These are phyloP conservation scores for Oscheius sp. DNA, from an alignment of 2,888 invertebrate genomes.

Conservation along the genomic window DNA sequence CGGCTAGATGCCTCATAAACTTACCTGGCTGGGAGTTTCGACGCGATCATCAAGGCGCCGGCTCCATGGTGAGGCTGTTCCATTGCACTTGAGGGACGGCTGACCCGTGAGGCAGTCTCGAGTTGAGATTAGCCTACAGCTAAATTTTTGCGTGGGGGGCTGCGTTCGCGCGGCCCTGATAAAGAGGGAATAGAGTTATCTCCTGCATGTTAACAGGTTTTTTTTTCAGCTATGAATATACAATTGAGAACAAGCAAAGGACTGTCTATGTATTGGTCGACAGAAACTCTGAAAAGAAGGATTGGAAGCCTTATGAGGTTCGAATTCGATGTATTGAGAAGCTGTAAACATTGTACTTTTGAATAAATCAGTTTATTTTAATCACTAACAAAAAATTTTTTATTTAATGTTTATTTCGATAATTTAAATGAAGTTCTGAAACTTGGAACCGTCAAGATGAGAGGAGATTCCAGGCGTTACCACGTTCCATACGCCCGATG, in stretches of 20 bases:
- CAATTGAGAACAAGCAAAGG: not conserved
- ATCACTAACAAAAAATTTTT: too few relatives aligned
- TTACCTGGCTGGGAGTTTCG: not conserved
- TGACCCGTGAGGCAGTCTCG: slow-evolving; percentile 1
- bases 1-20: too few relatives aligned
- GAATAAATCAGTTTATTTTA: not conserved
- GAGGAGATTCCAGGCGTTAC: not conserved
- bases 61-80: not conserved
- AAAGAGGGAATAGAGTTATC: too few relatives aligned
- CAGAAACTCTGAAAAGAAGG: too few relatives aligned
- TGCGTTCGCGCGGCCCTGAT: too few relatives aligned
- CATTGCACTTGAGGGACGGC: not conserved
- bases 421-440: not conserved
- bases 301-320: not conserved
- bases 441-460: slow-evolving; percentile 15
- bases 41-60: not conserved
- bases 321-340: too few relatives aligned
- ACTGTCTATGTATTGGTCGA: too few relatives aligned
- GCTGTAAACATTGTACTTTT: too few relatives aligned
- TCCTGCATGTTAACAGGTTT: not conserved
- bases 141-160: too few relatives aligned
- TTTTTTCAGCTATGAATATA: not conserved
- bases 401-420: too few relatives aligned
- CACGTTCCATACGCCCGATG: not conserved
- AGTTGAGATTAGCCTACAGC: not conserved